phyloP scores from a whole-genome alignment of 2,797 vertebrate genomes.

The Pampus argenteus region DNA sequence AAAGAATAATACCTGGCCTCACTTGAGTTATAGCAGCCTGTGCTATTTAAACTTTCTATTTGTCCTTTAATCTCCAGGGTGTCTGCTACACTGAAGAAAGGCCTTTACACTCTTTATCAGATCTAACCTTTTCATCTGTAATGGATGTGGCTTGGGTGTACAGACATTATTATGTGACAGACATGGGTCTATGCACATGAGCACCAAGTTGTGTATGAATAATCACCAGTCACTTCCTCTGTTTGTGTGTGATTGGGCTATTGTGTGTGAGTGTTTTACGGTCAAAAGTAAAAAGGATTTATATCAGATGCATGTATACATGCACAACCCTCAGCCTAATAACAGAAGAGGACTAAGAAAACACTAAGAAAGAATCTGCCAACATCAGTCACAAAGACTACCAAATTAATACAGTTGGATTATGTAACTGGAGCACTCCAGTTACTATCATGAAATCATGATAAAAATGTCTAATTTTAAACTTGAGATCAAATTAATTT shows the following conservation, averaged over 20 bases:
- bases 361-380: conserved; percentile 37
- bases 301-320: conserved; percentile 25
- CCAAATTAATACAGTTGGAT: conserved; percentile 32
- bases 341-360: conserved; percentile 49
- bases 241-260: conserved; percentile 50
- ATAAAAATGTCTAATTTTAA: conserved; percentile 29
- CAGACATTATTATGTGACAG: conserved; percentile 43
- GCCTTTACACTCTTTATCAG: conserved; percentile 55
- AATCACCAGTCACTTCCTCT: conserved; percentile 62
- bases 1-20: conserved; percentile 49
- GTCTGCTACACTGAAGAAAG: conserved; percentile 40
- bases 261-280: conserved; percentile 36
- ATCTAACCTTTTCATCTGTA: conserved; percentile 69
- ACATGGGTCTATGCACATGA: conserved; percentile 33
- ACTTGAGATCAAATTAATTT: conserved; percentile 5
- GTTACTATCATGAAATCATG: conserved; percentile 25
- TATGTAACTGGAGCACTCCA: conserved; percentile 42
- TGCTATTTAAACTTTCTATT: conserved; percentile 75
- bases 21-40: conserved; percentile 12
- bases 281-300: conserved; percentile 51
- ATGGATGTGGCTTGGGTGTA: conserved; percentile 43
- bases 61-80: conserved; percentile 58
- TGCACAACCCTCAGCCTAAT: background rate
- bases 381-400: conserved; percentile 16
- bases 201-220: conserved; percentile 44